Conservation (phyloP, 2,888 invertebrate species). For the Bugula neritina region DNA sequence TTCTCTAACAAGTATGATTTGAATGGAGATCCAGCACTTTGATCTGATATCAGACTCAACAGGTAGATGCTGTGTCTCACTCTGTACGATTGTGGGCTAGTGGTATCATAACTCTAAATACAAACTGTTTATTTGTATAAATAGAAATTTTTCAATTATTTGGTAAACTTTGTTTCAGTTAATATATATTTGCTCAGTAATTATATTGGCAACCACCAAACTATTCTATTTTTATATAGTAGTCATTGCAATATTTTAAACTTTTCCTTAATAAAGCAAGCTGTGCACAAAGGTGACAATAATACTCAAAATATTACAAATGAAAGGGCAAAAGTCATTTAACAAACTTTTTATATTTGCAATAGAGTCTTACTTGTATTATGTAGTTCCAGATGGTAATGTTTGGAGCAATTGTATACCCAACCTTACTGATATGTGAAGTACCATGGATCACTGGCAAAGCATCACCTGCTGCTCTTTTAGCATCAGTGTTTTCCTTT, state of each 20-base stretch:
- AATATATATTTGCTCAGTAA: no score
- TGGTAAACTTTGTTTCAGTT: no score
- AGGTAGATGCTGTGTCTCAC: slow-evolving; percentile 14
- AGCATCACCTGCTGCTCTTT: neutral
- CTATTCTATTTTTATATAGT: no score
- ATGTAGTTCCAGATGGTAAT: neutral
- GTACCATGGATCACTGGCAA: neutral
- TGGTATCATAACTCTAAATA: slow-evolving; percentile 6
- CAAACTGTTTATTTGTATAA: no score
- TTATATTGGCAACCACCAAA: no score
- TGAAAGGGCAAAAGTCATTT: no score
- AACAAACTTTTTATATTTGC: no score
- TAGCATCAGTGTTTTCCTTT: neutral
- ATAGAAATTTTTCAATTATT: no score
- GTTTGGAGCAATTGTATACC: neutral
- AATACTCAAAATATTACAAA: no score
- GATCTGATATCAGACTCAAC: slow-evolving; percentile 19
- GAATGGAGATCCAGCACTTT: slow-evolving; percentile 18
- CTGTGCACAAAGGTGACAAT: no score
- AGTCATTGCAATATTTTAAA: no score
- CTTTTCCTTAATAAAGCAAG: no score
- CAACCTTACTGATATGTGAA: slow-evolving; percentile 6
- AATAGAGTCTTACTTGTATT: neutral
- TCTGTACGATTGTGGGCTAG: slow-evolving; percentile 1
- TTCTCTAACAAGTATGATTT: neutral